These are phyloP conservation scores for Helostoma temminkii DNA, from an alignment of 2,797 vertebrate species.

Conservation along the genomic window DNA sequence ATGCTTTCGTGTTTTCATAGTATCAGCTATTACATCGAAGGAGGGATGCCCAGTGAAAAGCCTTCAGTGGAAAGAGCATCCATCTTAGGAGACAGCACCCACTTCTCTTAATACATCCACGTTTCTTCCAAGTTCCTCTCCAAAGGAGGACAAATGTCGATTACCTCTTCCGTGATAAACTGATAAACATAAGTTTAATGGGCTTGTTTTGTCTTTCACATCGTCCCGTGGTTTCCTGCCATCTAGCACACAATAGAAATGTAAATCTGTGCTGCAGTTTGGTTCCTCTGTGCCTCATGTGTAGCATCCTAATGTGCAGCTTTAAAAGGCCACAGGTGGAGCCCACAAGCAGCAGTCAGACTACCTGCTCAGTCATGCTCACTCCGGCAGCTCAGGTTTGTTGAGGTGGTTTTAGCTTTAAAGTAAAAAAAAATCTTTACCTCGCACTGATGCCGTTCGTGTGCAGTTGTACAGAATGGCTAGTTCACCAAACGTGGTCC, in stretches of 20 bases:
- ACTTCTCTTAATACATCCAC: no score
- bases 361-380: neutral
- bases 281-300: no score
- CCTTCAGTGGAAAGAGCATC: no score
- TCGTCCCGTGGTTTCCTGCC: neutral
- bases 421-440: constrained; percentile 68
- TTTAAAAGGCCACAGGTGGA: no score
- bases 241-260: neutral
- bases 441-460: constrained; percentile 93
- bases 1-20: neutral
- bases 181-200: neutral
- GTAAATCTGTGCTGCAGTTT: neutral
- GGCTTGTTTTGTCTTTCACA: neutral
- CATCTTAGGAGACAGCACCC: no score
- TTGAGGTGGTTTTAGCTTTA: neutral
- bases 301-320: no score
- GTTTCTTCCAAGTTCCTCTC: neutral
- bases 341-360: neutral
- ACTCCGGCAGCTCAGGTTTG: neutral
- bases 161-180: neutral
- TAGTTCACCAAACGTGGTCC: constrained; percentile 94
- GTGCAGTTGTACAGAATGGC: constrained; percentile 96
- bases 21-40: no score
- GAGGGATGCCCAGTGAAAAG: no score
- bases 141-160: neutral